Base-by-base conservation (phyloP, 2,888 invertebrate genomes). In the Belgica antarctica region DNA sequence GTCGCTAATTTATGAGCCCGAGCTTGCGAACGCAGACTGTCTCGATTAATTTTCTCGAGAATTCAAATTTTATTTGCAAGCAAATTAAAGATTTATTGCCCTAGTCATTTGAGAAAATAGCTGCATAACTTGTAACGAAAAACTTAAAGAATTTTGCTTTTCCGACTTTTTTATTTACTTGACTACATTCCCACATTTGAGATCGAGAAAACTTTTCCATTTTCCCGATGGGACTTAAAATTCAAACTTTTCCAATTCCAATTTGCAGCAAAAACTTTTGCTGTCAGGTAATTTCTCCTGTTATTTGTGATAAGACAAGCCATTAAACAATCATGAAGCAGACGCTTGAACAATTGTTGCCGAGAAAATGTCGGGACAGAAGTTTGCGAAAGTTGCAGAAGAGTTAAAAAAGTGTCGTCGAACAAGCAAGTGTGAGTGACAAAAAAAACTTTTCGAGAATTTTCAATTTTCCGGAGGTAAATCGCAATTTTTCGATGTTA, bases 221-320 rank as follows among this genome's bases (percentile, higher is more conserved):
- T 12, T n/a, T n/a, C 12, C 22, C 52, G 2, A 52, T 22, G 19
- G 52, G 8, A 52, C 17, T 17, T n/a, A 22, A 52, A 52, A 52
- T 22, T 52, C 22, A 10, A 41, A 41, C 52, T 52, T 52, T 52
- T 52, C 52, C 52, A 22, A 19, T 52, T 52, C 17, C 17, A 52
- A 22, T 52, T 52, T 8, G 17, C 17, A 52, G 17, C 22, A 5
- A 52, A 31, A 22, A 52, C 22, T 52, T n/a, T 52, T 52, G 4
- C 52, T 52, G 17, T 52, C 52, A 52, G 52, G 52, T 52, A 52
- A 52, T 52, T 52, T 52, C n/a, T 52, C 17, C 17, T 52, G 52
- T n/a, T 52, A 52, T 17, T 52, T 52, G 22, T 22, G 52, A 52
- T 52, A 52, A 52, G 52, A 52, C 17, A 52, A 52, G 22, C 19